phyloP scores from a whole-genome alignment of 2,888 invertebrate genomes.

The Erpobdella octoculata region DNA sequence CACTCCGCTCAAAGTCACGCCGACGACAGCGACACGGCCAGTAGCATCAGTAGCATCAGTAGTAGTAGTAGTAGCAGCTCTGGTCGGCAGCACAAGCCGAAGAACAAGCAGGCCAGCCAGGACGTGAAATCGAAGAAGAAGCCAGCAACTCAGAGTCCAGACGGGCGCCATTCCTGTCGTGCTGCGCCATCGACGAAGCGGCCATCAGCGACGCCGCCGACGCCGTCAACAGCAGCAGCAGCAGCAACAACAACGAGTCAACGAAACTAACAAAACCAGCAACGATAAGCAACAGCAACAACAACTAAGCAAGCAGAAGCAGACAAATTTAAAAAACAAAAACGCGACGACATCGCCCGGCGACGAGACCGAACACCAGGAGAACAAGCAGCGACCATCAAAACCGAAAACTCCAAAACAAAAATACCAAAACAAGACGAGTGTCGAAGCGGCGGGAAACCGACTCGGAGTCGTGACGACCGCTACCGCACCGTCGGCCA shows the following conservation, averaged over 20 bases:
- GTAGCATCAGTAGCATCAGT: too few relatives aligned
- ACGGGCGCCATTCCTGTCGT: background rate
- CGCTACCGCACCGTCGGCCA: too few relatives aligned
- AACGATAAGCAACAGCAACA: constrained; percentile 4
- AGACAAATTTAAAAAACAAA: background rate
- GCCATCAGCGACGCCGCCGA: background rate
- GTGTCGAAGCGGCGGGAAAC: background rate
- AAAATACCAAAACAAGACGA: background rate
- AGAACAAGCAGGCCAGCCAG: background rate
- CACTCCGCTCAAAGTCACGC: background rate
- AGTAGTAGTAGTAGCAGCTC: background rate
- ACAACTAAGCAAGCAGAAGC: constrained; percentile 6
- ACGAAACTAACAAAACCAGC: background rate
- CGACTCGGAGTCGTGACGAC: too few relatives aligned
- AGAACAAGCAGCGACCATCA: background rate
- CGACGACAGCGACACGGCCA: background rate
- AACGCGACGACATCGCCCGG: background rate
- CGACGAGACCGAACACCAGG: background rate
- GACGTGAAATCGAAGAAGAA: background rate
- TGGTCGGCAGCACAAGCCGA: background rate
- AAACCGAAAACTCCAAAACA: background rate
- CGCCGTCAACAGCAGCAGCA: background rate
- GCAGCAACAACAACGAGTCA: constrained; percentile 11
- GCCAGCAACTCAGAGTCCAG: too few relatives aligned
- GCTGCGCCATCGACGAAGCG: background rate